Evolutionary conservation across 2,113 vertebrate genomes (phyloP), one percentile per base, ranked within the genome.

Genomic region (Grantiella picta): DNA sequence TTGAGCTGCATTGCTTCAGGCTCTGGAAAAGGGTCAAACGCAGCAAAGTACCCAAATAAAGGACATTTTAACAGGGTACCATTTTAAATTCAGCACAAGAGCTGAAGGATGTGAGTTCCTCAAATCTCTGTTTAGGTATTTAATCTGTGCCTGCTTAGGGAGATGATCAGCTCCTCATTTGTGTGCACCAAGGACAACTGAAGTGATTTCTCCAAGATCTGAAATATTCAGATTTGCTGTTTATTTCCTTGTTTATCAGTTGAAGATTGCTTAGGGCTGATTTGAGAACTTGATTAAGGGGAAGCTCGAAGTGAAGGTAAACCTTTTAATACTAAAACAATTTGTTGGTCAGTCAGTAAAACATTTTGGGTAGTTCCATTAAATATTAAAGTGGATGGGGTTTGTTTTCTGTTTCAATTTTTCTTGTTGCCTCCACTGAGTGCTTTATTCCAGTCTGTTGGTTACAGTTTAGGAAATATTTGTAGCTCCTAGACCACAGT

Each of bases 161-260:
- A 27, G 8, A 9, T 57, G 24, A 35, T 28, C 36, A 5, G 12
- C 36, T 71, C 22, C 36, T 86, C 33, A 0, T 10, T 27, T 25
- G 21, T 21, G 42, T 1, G 1, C 40, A 5, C 38, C 22, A 24
- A 59, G 3, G 33, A 7, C 14, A n/a, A 5, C n/a, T 56, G 2
- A 21, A 85, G 24, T 12, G 24, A 10, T 21, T 84, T 12, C 40
- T 29, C 23, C 29, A 15, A 24, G 7, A 14, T 28, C 42, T 45
- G 17, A 61, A 84, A 52, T 61, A 38, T 7, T 63, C 21, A 13
- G 0, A 33, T 64, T 87, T 84, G 14, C n/a, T 65, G 1, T 53
- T 69, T 20, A 2, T 78, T 86, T 57, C 23, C 38, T 73, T 63
- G 2, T 65, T 84, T 75, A 53, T 69, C 28, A 27, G 6, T 19